phyloP scores from a whole-genome alignment of 2,113 vertebrate species.

The Felis catus region F.catus_Fca126_mat1.0 CM031412.1:68182501-68183000 shows the following conservation, averaged over 20 bases:
- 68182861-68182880: background rate
- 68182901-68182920: background rate
- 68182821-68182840: background rate
- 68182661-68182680: background rate
- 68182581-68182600: background rate
- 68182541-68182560: background rate
- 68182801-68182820: background rate
- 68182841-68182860: background rate
- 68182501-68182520: background rate
- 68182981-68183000: background rate
- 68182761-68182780: background rate
- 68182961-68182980: background rate
- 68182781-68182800: background rate
- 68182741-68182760: background rate
- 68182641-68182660: background rate
- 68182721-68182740: background rate
- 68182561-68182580: background rate
- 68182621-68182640: background rate
- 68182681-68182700: background rate
- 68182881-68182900: background rate
- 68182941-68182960: background rate
- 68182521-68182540: background rate
- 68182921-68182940: background rate
- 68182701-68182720: background rate
- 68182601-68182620: background rate